Evolutionary conservation across 2,888 invertebrate species (phyloP), one percentile per base, ranked within the genome.

Genomic region (Phasia obesa): DNA sequence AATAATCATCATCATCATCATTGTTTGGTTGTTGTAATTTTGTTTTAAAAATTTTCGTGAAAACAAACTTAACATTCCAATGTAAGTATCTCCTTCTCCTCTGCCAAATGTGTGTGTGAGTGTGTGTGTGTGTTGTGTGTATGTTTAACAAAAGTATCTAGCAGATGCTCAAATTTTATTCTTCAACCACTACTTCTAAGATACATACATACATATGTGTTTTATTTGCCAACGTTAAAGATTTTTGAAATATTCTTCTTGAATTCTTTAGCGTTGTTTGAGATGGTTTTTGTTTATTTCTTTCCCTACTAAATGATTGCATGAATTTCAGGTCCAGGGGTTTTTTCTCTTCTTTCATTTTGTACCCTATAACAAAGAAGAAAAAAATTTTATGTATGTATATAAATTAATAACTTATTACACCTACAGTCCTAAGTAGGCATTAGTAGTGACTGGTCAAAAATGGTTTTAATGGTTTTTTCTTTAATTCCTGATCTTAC

Each of bases 31-130:
- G 35, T 55, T 69, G 31, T 64, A 27, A 15, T 17, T 35, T 35
- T 47, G 59, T 53, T 31, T 27, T 44, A 47, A 44, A 44, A 44
- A 25, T 19, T 44, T 59, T 73, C 65, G 49, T 79, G 65, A 79
- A 73, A 65, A 79, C 65, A 76, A 76, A 81, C 73, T 81, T 60
- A 67, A 71, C 71, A 81, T 81, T 81, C 81, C 76, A 62, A 23
- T 27, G 76, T 67, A 69, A n/a, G 62, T 78, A 70, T 69, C 55
- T 75, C n/a, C n/a, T n/a, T n/a, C 60, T 74, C 31, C 60, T 74
- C n/a, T 51, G 49, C 55, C 44, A 11, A 49, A 70, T 62, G 44
- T 9, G 19, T 49, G 38, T 19, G 4, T 51, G 21, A 25, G 1
- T 44, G n/a, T 4, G 27, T 27, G 17, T 47, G 19, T 65, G 9